These are phyloP conservation scores for Calliphora vomitoria DNA, from an alignment of 2,888 invertebrate species.

Conservation along the genomic window DNA sequence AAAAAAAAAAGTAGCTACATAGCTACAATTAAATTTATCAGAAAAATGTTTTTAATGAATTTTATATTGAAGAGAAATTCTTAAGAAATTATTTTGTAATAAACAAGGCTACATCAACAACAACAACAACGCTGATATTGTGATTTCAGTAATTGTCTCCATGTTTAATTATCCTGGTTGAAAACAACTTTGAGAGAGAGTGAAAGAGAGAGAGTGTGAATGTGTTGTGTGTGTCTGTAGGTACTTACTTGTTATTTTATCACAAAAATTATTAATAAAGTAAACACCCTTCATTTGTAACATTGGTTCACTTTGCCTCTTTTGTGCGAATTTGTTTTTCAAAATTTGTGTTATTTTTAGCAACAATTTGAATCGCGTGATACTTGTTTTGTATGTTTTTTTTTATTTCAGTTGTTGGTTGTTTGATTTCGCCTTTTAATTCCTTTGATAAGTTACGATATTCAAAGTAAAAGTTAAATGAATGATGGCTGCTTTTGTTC, in stretches of 20 bases:
- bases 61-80: conserved; percentile 27
- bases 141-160: neutral
- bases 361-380: conserved; percentile 13
- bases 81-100: neutral
- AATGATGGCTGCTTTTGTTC: neutral
- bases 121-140: neutral
- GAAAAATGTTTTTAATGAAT: conserved; percentile 20
- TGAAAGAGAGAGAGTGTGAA: too few relatives aligned
- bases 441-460: neutral
- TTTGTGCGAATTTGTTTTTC: neutral
- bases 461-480: neutral
- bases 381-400: neutral
- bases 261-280: neutral
- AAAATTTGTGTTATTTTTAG: conserved; percentile 10
- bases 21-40: neutral
- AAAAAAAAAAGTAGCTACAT: too few relatives aligned
- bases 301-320: neutral
- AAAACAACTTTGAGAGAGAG: neutral
- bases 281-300: neutral
- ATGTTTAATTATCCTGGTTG: neutral
- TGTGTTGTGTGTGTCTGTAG: neutral
- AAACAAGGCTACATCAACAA: neutral
- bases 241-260: neutral
- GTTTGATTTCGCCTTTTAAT: conserved; percentile 21
- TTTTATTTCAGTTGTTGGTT: neutral